phyloP scores from a whole-genome alignment of 2,888 invertebrate species.

The Leptogaster cylindrica region DNA sequence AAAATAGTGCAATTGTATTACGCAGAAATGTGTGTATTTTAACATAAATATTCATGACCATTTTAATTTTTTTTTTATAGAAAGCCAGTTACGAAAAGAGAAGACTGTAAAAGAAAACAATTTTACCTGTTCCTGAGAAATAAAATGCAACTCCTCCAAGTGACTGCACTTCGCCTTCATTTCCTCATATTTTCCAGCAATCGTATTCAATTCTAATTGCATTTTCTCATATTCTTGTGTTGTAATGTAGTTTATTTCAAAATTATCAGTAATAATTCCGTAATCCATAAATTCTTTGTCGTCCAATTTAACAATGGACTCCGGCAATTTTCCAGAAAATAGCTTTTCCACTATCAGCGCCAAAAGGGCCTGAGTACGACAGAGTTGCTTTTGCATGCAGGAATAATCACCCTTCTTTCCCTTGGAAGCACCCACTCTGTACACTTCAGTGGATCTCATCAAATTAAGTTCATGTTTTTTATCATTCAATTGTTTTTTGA shows the following conservation, averaged over 20 bases:
- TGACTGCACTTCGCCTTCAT: constrained; percentile 54
- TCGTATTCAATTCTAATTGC: constrained; percentile 48
- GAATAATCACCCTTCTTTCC: constrained; percentile 52
- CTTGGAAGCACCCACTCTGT: constrained; percentile 40
- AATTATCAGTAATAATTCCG: constrained; percentile 57
- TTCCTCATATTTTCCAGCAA: constrained; percentile 50
- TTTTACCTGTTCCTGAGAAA: constrained; percentile 56
- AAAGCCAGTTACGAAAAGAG: not conserved
- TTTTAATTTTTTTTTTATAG: not conserved
- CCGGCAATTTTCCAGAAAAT: constrained; percentile 49
- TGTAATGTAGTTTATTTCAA: constrained; percentile 57
- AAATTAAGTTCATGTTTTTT: constrained; percentile 48
- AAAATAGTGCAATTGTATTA: not conserved
- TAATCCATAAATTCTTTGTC: constrained; percentile 50
- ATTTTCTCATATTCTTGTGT: constrained; percentile 55
- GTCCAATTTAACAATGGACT: constrained; percentile 24
- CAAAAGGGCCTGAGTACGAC: constrained; percentile 53
- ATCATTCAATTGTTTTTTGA: constrained; percentile 52
- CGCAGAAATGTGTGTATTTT: not conserved
- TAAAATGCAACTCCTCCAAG: constrained; percentile 55
- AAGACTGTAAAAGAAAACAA: not conserved
- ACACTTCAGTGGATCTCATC: constrained; percentile 45
- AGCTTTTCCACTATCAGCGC: constrained; percentile 54
- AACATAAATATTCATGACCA: not conserved
- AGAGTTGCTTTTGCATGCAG: constrained; percentile 52